Evolutionary conservation across 2,113 vertebrate genomes (phyloP).

Genomic region (Eublepharis macularius): DNA sequence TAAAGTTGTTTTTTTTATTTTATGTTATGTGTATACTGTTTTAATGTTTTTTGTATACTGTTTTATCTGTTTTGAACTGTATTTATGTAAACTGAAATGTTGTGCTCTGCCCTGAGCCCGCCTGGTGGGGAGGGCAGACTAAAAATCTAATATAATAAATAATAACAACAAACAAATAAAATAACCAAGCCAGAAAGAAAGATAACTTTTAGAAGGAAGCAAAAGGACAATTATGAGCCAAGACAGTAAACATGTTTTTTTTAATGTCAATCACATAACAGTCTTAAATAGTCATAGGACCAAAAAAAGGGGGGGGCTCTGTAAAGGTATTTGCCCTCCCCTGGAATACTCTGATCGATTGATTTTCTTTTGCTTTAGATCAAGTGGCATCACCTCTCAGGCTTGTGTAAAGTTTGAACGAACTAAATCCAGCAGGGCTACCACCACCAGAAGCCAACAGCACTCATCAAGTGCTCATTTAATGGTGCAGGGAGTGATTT

Average conservation of each 20-base stretch:
- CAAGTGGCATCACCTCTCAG: not conserved
- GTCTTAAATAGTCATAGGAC: rapidly evolving
- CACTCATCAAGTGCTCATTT: slow-evolving; percentile 5
- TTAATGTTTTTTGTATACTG: too few relatives aligned
- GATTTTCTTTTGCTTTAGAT: not conserved
- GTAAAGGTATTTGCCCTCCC: not conserved
- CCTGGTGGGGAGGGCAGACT: too few relatives aligned
- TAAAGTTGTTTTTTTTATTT: too few relatives aligned
- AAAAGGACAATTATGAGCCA: not conserved
- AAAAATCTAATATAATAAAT: too few relatives aligned
- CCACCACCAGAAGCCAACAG: not conserved
- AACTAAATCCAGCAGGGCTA: not conserved
- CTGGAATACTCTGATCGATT: not conserved
- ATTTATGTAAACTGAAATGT: too few relatives aligned
- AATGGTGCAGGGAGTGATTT: not conserved
- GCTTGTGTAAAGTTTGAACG: not conserved
- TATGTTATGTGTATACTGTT: too few relatives aligned
- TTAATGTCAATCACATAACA: not conserved
- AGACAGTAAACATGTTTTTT: not conserved
- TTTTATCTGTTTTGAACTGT: too few relatives aligned
- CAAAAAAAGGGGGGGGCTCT: not conserved
- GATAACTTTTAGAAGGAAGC: not conserved
- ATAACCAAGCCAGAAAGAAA: too few relatives aligned
- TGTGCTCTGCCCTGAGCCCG: too few relatives aligned
- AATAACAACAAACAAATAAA: too few relatives aligned